Evolutionary conservation across 2,113 vertebrate genomes (phyloP).

Genomic region (Xiphophorus hellerii): DNA sequence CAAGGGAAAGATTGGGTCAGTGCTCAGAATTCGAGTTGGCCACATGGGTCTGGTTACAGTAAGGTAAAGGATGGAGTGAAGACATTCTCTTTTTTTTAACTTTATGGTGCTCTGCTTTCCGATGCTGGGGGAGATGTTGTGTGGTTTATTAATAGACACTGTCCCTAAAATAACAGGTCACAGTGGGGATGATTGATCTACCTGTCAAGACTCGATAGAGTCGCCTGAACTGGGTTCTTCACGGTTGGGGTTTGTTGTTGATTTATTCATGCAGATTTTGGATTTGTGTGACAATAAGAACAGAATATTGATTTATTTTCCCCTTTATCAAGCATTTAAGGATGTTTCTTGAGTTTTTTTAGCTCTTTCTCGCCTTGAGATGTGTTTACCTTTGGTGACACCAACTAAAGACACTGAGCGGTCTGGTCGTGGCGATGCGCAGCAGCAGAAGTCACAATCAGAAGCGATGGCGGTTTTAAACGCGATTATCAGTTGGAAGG

Average conservation of each 20-base stretch:
- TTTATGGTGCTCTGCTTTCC: slow-evolving; percentile 44
- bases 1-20: slow-evolving; percentile 63
- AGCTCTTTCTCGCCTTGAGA: no score
- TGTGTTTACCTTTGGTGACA: no score
- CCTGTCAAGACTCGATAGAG: slow-evolving; percentile 17
- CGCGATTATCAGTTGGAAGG: slow-evolving; percentile 9
- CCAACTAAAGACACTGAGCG: neutral
- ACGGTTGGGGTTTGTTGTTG: no score
- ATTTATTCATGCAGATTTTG: no score
- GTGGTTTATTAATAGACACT: slow-evolving; percentile 70
- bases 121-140: slow-evolving; percentile 69
- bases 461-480: slow-evolving; percentile 10
- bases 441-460: neutral
- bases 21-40: slow-evolving; percentile 81
- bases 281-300: no score
- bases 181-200: neutral
- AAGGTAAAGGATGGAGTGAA: slow-evolving; percentile 31
- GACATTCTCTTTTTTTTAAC: slow-evolving; percentile 10
- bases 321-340: no score
- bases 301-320: no score
- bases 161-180: slow-evolving; percentile 12
- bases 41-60: slow-evolving; percentile 64
- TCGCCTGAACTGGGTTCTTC: slow-evolving; percentile 1
- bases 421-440: neutral
- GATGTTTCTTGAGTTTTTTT: no score